Conservation (phyloP, 2,888 invertebrate species). For the Sylvicola fuscatus region DNA sequence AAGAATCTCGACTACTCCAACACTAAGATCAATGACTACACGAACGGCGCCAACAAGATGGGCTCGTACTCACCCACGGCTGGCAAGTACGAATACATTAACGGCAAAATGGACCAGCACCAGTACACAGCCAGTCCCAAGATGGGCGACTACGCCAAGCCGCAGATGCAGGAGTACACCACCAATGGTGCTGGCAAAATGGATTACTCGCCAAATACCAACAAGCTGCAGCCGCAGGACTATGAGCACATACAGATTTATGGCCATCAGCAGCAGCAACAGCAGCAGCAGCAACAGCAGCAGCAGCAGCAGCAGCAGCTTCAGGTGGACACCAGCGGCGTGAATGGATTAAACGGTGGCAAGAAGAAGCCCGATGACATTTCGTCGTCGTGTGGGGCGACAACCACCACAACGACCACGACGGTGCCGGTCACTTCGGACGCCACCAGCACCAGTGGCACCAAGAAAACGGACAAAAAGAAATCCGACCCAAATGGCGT, state of each 20-base stretch:
- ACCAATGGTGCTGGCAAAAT: conserved; percentile 6
- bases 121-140: conserved; percentile 5
- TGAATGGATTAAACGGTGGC: conserved; percentile 9
- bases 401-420: conserved; percentile 25
- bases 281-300: conserved; percentile 11
- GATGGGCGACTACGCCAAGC: conserved; percentile 4
- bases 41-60: conserved; percentile 14
- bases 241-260: conserved; percentile 22
- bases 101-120: conserved; percentile 5
- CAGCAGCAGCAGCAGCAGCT: conserved; percentile 6
- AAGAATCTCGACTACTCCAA: conserved; percentile 15
- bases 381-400: conserved; percentile 18
- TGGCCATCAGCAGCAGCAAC: conserved; percentile 10
- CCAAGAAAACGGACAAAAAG: conserved; percentile 58
- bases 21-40: conserved; percentile 20
- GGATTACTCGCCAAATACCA: conserved; percentile 4
- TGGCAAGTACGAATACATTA: conserved; percentile 21
- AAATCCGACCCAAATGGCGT: conserved; percentile 70
- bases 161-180: conserved; percentile 4
- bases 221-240: conserved; percentile 7
- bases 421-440: conserved; percentile 17
- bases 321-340: conserved; percentile 12
- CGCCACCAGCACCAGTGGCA: conserved; percentile 28
- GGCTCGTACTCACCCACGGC: conserved; percentile 25
- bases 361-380: conserved; percentile 21